Conservation (phyloP, 2,888 invertebrate genomes). For the Dynastes hyllus region DNA sequence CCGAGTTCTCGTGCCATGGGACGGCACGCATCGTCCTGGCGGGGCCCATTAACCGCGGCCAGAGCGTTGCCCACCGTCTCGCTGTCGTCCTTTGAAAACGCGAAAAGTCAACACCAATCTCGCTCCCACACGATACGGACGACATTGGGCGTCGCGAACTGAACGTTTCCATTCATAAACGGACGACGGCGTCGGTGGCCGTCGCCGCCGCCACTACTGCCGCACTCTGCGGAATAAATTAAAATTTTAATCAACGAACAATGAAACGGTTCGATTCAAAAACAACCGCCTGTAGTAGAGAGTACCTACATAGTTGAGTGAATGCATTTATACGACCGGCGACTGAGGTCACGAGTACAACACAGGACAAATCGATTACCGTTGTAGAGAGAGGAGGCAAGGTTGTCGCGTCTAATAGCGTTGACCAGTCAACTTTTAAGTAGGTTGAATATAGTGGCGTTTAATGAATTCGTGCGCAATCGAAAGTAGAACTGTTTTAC, state of each 20-base stretch:
- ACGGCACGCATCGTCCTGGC: not conserved
- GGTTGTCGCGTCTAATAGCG: not conserved
- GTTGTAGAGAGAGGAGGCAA: not conserved
- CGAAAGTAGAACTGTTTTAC: too few relatives aligned
- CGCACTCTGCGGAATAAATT: slow-evolving; percentile 37
- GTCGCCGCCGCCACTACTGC: not conserved
- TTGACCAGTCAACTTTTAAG: not conserved
- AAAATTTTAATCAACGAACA: slow-evolving; percentile 48
- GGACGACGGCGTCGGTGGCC: not conserved
- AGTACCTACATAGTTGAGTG: slow-evolving; percentile 1
- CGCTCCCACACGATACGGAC: not conserved
- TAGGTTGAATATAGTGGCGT: too few relatives aligned
- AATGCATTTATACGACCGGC: not conserved
- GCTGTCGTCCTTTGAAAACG: not conserved
- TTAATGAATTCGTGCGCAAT: too few relatives aligned
- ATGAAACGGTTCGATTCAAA: slow-evolving; percentile 43
- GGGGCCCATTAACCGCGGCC: not conserved
- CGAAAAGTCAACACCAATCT: not conserved
- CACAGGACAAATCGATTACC: slow-evolving; percentile 9
- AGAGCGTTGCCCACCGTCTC: not conserved
- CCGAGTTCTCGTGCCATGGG: not conserved
- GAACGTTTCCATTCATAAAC: not conserved
- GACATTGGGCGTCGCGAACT: not conserved
- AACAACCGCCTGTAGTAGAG: slow-evolving; percentile 4
- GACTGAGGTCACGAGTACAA: slow-evolving; percentile 8